Percentiles rank a stretch among this genome's conserved stretches.
These are phyloP conservation scores for Eupithecia inturbata DNA, from an alignment of 2,888 invertebrate species.

Conservation along the genomic window DNA sequence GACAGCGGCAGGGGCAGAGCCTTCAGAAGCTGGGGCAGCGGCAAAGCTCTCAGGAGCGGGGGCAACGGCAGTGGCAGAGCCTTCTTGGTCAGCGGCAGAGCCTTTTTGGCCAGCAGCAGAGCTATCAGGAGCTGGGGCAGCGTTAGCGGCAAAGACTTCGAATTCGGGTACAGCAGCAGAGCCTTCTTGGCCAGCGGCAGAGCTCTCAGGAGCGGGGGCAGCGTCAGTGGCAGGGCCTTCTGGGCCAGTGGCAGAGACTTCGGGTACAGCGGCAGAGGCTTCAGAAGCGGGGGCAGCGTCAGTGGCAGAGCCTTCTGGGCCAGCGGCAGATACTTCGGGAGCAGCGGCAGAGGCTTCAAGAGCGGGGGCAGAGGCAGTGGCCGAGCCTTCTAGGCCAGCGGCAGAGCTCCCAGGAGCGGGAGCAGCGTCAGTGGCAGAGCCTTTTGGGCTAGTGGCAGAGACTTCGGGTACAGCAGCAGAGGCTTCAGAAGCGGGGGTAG, in stretches of 20 bases:
- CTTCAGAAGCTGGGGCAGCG: neutral
- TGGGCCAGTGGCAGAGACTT: slow-evolving; percentile 2
- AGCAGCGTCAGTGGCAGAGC: slow-evolving; percentile 17
- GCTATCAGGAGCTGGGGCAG: neutral
- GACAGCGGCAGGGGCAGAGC: slow-evolving; percentile 6
- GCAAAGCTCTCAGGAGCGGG: slow-evolving; percentile 4
- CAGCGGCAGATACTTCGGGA: neutral
- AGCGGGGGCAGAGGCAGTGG: too few relatives aligned
- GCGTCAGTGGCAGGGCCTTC: too few relatives aligned
- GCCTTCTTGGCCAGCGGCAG: too few relatives aligned
- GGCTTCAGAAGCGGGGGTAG: slow-evolving; percentile 13
- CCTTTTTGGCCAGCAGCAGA: neutral
- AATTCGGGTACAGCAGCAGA: too few relatives aligned
- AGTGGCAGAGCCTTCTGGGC: slow-evolving; percentile 15
- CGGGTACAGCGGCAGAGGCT: too few relatives aligned
- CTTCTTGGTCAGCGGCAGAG: slow-evolving; percentile 7
- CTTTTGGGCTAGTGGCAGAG: slow-evolving; percentile 7
- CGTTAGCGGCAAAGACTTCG: too few relatives aligned
- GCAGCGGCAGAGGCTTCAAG: neutral
- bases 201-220: too few relatives aligned
- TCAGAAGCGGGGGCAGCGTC: slow-evolving; percentile 1
- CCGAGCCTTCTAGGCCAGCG: too few relatives aligned
- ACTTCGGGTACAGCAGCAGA: too few relatives aligned
- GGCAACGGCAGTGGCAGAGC: slow-evolving; percentile 38
- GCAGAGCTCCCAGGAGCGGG: too few relatives aligned